A percentile compares a stretch with the other conserved stretches of the same genome.
These are phyloP conservation scores for Lepidothrix coronata DNA, from an alignment of 2,113 vertebrate species.

Conservation along the genomic window DNA sequence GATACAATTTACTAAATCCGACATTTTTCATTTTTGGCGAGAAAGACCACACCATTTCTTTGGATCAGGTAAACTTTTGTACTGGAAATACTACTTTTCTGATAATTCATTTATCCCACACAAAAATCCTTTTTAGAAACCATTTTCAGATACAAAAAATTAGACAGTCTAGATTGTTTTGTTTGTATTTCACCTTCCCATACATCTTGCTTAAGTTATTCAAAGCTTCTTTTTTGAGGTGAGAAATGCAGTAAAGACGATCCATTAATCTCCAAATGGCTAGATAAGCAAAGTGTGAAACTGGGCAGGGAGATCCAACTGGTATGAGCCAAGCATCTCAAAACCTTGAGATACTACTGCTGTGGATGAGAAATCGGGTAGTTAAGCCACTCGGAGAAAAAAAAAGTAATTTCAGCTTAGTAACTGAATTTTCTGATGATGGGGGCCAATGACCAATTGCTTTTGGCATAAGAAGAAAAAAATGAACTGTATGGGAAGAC, in stretches of 20 bases:
- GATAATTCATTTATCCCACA: background rate
- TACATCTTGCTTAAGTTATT: background rate
- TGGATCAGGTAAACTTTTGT: slow-evolving; percentile 79
- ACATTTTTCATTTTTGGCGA: slow-evolving; percentile 91
- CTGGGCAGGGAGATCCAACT: background rate
- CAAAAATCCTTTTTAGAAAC: background rate
- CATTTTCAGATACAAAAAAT: background rate
- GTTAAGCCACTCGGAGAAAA: background rate
- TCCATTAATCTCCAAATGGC: background rate
- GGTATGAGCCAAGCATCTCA: background rate
- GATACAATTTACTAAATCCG: slow-evolving; percentile 82
- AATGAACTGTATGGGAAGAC: background rate
- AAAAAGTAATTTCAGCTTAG: background rate
- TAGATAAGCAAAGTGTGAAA: background rate
- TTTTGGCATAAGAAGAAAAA: background rate
- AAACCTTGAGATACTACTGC: background rate
- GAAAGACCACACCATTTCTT: slow-evolving; percentile 84
- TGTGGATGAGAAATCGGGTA: background rate
- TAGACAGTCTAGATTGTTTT: background rate
- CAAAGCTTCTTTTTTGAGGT: background rate
- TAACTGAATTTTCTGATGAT: background rate
- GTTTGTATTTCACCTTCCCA: background rate
- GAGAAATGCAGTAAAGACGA: background rate
- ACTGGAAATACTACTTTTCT: background rate
- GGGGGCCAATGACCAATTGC: background rate